These are phyloP conservation scores for Pedionomus torquatus DNA, from an alignment of 2,113 vertebrate genomes.

Conservation along the genomic window DNA sequence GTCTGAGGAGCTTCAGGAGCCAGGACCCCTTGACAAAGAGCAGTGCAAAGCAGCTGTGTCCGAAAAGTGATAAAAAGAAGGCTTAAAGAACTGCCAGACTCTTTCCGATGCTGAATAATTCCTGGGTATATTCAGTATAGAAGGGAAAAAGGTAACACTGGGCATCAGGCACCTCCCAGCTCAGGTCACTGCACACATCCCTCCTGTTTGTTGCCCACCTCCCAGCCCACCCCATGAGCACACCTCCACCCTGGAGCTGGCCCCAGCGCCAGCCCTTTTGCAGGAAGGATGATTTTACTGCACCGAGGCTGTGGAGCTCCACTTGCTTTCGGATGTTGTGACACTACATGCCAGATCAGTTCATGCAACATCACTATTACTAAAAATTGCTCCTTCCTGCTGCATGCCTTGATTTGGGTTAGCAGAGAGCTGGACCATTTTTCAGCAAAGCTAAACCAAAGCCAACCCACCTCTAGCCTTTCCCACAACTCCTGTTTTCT, in stretches of 20 bases:
- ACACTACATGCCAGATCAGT: background rate
- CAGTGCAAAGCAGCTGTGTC: background rate
- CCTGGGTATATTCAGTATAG: background rate
- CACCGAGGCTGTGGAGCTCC: background rate
- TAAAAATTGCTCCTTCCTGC: background rate
- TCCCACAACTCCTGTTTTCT: background rate
- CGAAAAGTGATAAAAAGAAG: background rate
- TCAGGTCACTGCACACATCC: background rate
- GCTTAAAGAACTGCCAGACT: background rate
- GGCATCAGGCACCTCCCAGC: background rate
- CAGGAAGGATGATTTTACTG: background rate
- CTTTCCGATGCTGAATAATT: background rate
- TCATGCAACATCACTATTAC: background rate
- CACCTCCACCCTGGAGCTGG: background rate
- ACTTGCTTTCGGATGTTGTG: background rate
- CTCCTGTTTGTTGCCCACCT: background rate
- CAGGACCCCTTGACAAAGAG: background rate
- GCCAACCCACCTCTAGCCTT: background rate
- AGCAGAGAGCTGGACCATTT: background rate
- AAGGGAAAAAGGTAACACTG: background rate
- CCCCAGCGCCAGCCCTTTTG: fast-evolving
- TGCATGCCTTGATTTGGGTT: background rate
- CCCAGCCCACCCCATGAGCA: fast-evolving
- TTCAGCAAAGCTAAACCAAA: background rate
- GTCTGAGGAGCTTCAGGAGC: background rate